phyloP scores from a whole-genome alignment of 2,797 vertebrate genomes.

The Notolabrus celidotus region DNA sequence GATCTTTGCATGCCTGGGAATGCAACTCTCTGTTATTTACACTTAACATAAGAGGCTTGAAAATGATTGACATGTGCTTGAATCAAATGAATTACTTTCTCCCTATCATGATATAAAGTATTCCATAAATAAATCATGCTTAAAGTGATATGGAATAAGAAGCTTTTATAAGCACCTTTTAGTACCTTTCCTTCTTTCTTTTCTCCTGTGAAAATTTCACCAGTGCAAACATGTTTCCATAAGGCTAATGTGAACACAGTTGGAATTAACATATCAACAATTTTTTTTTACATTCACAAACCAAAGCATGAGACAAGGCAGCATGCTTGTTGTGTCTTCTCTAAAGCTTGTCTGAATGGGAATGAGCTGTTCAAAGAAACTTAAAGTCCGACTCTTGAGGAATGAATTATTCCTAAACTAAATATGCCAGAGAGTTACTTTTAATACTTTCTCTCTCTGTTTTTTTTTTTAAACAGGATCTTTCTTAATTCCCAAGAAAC shows the following conservation, averaged over 20 bases:
- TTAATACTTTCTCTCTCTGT: constrained; percentile 79
- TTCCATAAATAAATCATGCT: neutral
- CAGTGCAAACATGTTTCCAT: constrained; percentile 77
- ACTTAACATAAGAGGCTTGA: constrained; percentile 23
- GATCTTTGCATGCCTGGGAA: constrained; percentile 62
- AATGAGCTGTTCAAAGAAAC: constrained; percentile 52
- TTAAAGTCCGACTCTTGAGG: constrained; percentile 19
- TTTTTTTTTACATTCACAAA: neutral
- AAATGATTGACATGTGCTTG: constrained; percentile 50
- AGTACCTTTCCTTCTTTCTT: constrained; percentile 14
- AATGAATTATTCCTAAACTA: constrained; percentile 38
- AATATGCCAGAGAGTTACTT: constrained; percentile 50
- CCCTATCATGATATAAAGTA: neutral
- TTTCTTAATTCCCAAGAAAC: constrained; percentile 82
- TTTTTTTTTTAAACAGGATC: constrained; percentile 78
- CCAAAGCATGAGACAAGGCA: constrained; percentile 59
- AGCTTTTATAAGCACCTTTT: constrained; percentile 48
- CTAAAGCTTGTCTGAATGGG: constrained; percentile 53
- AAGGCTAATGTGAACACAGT: constrained; percentile 30
- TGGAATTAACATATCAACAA: constrained; percentile 22
- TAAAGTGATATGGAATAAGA: no score
- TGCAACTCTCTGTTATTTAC: constrained; percentile 43
- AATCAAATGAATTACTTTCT: neutral
- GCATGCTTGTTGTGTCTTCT: constrained; percentile 77
- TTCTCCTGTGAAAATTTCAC: constrained; percentile 76